A percentile compares a stretch with the other conserved stretches of the same genome.
Conservation (phyloP, 1,140 invertebrate species). For the Drosophila nasuta region DNA sequence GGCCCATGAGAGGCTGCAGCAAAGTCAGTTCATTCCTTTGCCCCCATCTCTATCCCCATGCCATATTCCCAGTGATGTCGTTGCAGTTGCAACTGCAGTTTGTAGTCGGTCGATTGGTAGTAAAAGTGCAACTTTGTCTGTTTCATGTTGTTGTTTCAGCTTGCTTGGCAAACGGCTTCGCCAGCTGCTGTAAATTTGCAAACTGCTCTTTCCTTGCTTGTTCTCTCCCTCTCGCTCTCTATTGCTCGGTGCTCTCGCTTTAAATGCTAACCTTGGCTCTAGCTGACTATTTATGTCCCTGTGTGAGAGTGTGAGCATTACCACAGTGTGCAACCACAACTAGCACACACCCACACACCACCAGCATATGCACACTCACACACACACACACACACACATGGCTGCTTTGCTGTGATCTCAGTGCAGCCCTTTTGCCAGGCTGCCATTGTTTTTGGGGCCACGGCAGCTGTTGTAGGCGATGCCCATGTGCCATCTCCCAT, state of each 20-base stretch:
- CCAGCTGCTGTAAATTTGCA: conserved; percentile 54
- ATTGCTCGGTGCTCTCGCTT: neutral
- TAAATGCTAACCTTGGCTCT: conserved; percentile 61
- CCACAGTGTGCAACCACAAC: conserved; percentile 59
- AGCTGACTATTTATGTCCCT: conserved; percentile 18
- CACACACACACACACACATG: conserved; percentile 19
- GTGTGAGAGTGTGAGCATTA: conserved; percentile 32
- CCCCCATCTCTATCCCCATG: neutral
- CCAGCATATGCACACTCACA: conserved; percentile 12
- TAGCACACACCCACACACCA: conserved; percentile 31
- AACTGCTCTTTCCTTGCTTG: conserved; percentile 15
- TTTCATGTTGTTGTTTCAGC: conserved; percentile 18
- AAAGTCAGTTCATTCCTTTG: conserved; percentile 49
- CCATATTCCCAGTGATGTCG: neutral
- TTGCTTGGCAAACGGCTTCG: neutral
- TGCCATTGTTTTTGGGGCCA: conserved; percentile 50
- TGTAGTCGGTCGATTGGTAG: conserved; percentile 44
- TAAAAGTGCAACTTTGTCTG: conserved; percentile 79
- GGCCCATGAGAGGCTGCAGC: conserved; percentile 11
- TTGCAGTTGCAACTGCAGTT: conserved; percentile 44
- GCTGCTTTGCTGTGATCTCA: neutral
- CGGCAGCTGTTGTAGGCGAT: conserved; percentile 68
- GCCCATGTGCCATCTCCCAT: conserved; percentile 24
- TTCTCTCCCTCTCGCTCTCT: neutral
- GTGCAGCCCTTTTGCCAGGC: conserved; percentile 32